A percentile compares a stretch with the other conserved stretches of the same genome.
phyloP scores from a whole-genome alignment of 35 echinoderm and acorn worm genomes.

The Strongylocentrotus purpuratus region DNA sequence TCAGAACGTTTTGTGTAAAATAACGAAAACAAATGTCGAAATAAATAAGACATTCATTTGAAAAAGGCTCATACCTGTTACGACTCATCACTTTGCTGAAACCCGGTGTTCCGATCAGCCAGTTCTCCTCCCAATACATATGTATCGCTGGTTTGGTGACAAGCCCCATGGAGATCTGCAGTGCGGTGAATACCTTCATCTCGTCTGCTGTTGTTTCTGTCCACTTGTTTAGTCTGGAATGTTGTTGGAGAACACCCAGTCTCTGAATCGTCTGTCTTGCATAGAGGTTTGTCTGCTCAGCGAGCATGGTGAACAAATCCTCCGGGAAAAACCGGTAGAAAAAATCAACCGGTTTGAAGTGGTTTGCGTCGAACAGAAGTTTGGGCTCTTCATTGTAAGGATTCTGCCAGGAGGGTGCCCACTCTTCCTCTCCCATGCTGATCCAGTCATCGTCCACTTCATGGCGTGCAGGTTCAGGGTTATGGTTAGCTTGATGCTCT shows the following conservation, averaged over 20 bases:
- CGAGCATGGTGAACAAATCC: background rate
- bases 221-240: slow-evolving; percentile 29
- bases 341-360: background rate
- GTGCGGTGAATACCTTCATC: background rate
- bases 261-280: background rate
- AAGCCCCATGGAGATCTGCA: slow-evolving; percentile 40
- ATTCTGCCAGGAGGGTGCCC: background rate
- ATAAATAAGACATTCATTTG: too few relatives aligned
- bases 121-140: slow-evolving; percentile 21
- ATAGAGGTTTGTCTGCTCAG: background rate
- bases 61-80: background rate
- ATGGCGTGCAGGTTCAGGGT: background rate
- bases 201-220: background rate
- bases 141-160: background rate
- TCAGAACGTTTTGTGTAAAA: too few relatives aligned
- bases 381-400: background rate
- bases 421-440: background rate
- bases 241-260: background rate
- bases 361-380: background rate
- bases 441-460: background rate
- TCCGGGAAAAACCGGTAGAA: background rate
- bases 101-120: background rate
- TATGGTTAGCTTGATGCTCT: background rate
- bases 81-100: background rate
- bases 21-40: too few relatives aligned